A percentile compares a stretch with the other conserved stretches of the same genome.
phyloP scores from a whole-genome alignment of 1,140 invertebrate genomes.

The Gryon sp. region DNA sequence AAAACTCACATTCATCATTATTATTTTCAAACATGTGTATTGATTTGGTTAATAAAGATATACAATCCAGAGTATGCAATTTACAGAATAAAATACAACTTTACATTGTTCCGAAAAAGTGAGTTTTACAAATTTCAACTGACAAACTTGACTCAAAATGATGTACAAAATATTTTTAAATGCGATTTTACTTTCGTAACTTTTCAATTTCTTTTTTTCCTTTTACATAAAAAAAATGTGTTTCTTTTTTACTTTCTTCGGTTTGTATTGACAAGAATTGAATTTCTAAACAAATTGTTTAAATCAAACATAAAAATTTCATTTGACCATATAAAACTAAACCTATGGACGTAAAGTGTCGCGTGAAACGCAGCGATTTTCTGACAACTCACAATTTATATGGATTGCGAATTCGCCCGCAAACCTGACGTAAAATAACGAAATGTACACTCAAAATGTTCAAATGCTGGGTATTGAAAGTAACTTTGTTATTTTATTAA shows the following conservation, averaged over 20 bases:
- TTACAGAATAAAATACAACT: slow-evolving; percentile 32
- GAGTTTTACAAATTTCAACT: slow-evolving; percentile 17
- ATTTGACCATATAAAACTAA: slow-evolving; percentile 10
- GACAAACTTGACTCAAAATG: background rate
- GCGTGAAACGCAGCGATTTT: slow-evolving; percentile 58
- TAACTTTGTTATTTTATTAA: slow-evolving; percentile 36
- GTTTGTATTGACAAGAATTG: slow-evolving; percentile 1
- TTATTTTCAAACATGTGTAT: slow-evolving; percentile 10
- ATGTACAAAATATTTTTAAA: slow-evolving; percentile 12
- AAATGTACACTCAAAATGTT: slow-evolving; percentile 62
- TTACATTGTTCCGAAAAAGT: slow-evolving; percentile 18
- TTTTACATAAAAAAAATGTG: too few relatives aligned
- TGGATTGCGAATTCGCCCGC: slow-evolving; percentile 16
- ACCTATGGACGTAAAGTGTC: slow-evolving; percentile 52
- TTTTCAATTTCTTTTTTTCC: too few relatives aligned
- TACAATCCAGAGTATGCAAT: slow-evolving; percentile 38
- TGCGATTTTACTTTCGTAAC: slow-evolving; percentile 12
- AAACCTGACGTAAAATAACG: slow-evolving; percentile 53
- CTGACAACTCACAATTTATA: slow-evolving; percentile 57
- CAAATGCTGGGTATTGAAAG: slow-evolving; percentile 55
- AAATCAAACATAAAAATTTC: slow-evolving; percentile 4
- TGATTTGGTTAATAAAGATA: slow-evolving; percentile 26
- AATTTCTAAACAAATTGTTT: background rate
- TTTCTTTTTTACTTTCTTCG: slow-evolving; percentile 42
- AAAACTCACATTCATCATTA: slow-evolving; percentile 29